phyloP scores from a whole-genome alignment of 2,797 vertebrate genomes.

The Hypotaenidia okinawae region DNA sequence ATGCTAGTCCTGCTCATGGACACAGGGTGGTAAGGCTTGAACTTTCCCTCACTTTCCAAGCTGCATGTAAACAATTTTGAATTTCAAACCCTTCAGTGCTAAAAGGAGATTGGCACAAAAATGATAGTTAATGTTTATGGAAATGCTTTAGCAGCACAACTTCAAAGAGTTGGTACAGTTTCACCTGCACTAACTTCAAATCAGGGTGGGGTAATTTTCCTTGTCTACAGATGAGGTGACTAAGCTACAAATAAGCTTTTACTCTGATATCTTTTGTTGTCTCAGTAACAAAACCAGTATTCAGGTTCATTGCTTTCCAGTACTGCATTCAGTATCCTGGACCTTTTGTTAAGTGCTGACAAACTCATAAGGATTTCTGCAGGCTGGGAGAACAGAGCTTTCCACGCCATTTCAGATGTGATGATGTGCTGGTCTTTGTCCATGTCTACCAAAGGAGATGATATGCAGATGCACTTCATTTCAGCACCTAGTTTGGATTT shows the following conservation, averaged over 20 bases:
- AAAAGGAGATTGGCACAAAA: not conserved
- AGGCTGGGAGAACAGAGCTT: not conserved
- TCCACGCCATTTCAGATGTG: not conserved
- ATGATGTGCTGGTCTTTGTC: not conserved
- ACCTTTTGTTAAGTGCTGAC: not conserved
- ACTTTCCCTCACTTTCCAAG: not conserved
- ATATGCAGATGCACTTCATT: slow-evolving; percentile 1
- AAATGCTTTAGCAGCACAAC: not conserved
- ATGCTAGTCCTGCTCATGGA: not conserved
- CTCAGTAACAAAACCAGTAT: not conserved
- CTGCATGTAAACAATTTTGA: not conserved
- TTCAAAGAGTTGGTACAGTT: not conserved
- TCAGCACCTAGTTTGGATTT: slow-evolving; percentile 51
- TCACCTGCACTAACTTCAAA: not conserved
- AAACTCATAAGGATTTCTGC: not conserved
- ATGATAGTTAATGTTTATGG: not conserved
- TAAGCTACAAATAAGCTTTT: not conserved
- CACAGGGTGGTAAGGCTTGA: not conserved
- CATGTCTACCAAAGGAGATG: not conserved
- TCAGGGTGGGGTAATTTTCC: not conserved
- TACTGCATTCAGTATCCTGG: not conserved
- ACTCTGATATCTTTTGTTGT: accelerated
- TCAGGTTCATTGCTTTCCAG: not conserved
- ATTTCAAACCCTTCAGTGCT: not conserved
- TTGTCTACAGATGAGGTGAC: not conserved